Base-by-base conservation (phyloP, 2,797 vertebrate species). In the Remorina albescens region DNA sequence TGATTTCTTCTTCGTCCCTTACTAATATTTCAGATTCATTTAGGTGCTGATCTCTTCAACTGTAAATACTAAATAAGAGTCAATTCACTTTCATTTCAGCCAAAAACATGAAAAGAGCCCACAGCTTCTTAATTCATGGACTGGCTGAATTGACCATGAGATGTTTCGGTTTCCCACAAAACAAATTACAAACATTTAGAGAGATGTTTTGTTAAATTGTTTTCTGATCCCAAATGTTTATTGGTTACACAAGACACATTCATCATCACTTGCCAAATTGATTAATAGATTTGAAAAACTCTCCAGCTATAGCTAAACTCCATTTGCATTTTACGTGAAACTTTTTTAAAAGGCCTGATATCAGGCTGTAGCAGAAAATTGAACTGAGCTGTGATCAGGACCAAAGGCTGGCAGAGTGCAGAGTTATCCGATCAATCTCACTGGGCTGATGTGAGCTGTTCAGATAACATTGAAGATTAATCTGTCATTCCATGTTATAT, bases 21-120 rank as follows among this genome's bases (percentile, higher is more conserved):
- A 64, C 36, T 46, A 18, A 51, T 30, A 51, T 63, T 28, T 61
- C 41, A 12, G 21, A 54, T 23, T 46, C 46, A 21, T 36, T 25
- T 58, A 4, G n/a, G 26, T 55, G 30, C 58, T 64, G 16, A 34
- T 74, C 62, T 66, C 25, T 42, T 41, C 41, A 16, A 51, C 30
- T 67, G 26, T 19, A 13, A 44, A 30, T 5, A 32, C 13, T 3
- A 0, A 6, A 30, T 30, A 12, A 19, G 4, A 1, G 1, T 11
- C 57, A 46, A 15, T 54, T 71, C 68, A 42, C 50, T 37, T 55
- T 78, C 11, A 80, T 55, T 77, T 82, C 70, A 77, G 84, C 55
- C 62, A 76, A 7, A 26, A 26, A 11, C 47, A 2, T 34, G 2
- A 50, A 21, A 26, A 32, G 0, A 47, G 41, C 7, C 8, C 13